Conservation (phyloP, 2,797 vertebrate species). For the Acridotheres tristis region DNA sequence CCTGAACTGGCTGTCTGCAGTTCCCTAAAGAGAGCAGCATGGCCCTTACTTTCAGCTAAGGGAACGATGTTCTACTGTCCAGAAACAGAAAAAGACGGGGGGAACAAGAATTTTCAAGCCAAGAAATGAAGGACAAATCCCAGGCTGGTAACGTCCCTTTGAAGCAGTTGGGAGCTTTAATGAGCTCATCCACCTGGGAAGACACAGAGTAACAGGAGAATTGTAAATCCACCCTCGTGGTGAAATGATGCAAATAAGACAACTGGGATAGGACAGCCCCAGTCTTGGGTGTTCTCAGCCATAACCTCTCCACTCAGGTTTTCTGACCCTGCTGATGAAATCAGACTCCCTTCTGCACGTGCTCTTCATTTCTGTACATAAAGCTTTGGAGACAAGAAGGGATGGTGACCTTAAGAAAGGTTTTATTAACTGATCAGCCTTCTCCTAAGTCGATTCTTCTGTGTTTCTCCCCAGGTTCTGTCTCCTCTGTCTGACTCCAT, state of each 20-base stretch:
- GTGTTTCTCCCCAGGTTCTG: conserved; percentile 81
- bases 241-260: background rate
- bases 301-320: background rate
- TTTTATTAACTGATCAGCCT: background rate
- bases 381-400: background rate
- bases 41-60: background rate
- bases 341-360: background rate
- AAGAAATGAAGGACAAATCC: background rate
- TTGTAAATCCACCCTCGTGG: background rate
- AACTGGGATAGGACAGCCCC: background rate
- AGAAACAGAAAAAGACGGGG: background rate
- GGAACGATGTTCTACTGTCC: background rate
- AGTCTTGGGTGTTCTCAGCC: background rate
- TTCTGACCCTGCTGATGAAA: background rate
- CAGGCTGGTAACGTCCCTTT: background rate
- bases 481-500: conserved; percentile 96
- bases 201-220: background rate
- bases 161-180: background rate
- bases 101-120: background rate
- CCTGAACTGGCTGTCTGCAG: background rate
- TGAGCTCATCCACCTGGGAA: background rate
- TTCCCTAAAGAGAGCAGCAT: background rate
- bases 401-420: background rate
- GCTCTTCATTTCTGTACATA: background rate
- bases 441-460: background rate